These are phyloP conservation scores for Propithecus deckenii DNA, from an alignment of 2,797 vertebrate genomes.

Conservation along the genomic window DNA sequence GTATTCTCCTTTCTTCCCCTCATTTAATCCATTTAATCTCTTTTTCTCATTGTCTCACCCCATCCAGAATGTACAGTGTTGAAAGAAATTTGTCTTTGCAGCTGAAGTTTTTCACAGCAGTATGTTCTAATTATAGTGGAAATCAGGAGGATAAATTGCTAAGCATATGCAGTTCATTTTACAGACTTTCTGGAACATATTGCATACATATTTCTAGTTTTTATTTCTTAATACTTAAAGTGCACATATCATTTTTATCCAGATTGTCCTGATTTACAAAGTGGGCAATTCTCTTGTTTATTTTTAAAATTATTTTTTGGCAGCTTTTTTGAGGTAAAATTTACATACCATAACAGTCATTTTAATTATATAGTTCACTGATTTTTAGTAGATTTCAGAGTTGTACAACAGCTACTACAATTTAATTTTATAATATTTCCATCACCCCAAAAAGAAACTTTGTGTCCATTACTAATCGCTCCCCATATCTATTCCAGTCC, in stretches of 20 bases:
- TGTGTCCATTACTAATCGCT: neutral
- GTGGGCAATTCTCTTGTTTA: neutral
- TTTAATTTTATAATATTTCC: slow-evolving; percentile 12
- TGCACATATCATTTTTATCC: neutral
- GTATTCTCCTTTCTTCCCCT: neutral
- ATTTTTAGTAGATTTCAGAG: neutral
- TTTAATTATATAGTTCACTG: neutral
- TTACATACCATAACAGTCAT: neutral
- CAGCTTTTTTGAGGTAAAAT: slow-evolving; percentile 29
- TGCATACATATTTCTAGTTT: slow-evolving; percentile 53
- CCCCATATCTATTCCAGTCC: neutral
- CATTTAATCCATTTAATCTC: neutral
- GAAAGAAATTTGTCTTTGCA: slow-evolving; percentile 52
- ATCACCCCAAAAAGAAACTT: neutral
- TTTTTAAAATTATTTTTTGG: slow-evolving; percentile 33
- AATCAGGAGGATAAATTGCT: slow-evolving; percentile 26
- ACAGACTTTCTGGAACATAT: slow-evolving; percentile 23
- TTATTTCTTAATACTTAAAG: slow-evolving; percentile 40
- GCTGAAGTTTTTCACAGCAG: neutral
- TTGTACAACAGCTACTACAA: neutral
- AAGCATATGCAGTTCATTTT: neutral
- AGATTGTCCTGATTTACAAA: slow-evolving; percentile 51
- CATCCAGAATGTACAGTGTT: neutral
- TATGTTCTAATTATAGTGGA: slow-evolving; percentile 39
- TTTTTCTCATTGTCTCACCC: neutral